Evolutionary conservation across 1,140 invertebrate species (phyloP).

Genomic region (Bombus terrestris): DNA sequence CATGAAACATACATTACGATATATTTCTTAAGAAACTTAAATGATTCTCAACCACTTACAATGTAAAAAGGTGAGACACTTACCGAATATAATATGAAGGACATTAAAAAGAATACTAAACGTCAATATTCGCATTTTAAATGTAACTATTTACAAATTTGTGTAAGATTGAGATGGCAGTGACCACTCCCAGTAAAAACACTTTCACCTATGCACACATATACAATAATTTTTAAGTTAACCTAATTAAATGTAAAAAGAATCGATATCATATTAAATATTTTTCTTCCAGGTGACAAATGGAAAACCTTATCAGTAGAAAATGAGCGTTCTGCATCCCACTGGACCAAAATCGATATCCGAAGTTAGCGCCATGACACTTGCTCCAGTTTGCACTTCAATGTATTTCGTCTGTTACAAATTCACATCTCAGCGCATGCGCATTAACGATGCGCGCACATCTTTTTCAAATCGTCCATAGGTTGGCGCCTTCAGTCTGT

Average conservation of each 20-base stretch:
- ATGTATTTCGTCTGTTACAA: not conserved
- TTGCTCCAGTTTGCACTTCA: not conserved
- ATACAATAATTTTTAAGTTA: constrained; percentile 30
- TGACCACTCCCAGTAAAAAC: constrained; percentile 45
- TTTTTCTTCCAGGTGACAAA: not conserved
- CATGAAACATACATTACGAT: not conserved
- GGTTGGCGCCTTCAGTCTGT: not conserved
- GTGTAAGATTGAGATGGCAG: constrained; percentile 11
- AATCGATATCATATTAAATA: constrained; percentile 29
- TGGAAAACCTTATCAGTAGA: constrained; percentile 43
- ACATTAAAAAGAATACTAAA: constrained; percentile 46
- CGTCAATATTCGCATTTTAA: constrained; percentile 53
- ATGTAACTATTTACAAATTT: constrained; percentile 50
- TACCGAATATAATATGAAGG: constrained; percentile 50
- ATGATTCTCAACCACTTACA: not conserved
- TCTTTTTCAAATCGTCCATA: not conserved
- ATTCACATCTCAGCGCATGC: constrained; percentile 18
- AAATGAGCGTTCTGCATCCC: constrained; percentile 63
- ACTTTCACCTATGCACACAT: constrained; percentile 19
- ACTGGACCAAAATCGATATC: constrained; percentile 72
- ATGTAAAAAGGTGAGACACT: constrained; percentile 9
- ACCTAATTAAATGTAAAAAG: constrained; percentile 35
- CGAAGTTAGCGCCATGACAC: constrained; percentile 68
- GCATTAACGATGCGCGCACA: constrained; percentile 15
- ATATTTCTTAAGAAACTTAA: not conserved